Percentiles rank a stretch among this genome's conserved stretches.
phyloP scores from a whole-genome alignment of 2,113 vertebrate genomes.

The Bettongia penicillata region DNA sequence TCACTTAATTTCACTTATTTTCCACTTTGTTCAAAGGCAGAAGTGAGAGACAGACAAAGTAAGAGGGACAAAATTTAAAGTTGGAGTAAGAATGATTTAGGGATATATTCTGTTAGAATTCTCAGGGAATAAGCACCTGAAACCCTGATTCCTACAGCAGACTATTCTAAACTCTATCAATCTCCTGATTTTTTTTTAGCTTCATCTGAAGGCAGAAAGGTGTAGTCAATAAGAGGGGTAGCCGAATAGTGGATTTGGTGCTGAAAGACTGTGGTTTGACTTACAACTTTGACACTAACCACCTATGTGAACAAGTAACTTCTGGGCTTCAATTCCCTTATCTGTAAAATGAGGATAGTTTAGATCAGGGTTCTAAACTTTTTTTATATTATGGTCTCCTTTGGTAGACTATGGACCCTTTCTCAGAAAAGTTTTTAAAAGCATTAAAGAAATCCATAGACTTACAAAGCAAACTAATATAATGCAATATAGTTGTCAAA shows the following conservation, averaged over 20 bases:
- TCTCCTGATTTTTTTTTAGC: not conserved
- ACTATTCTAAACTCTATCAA: not conserved
- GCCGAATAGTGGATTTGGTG: not conserved
- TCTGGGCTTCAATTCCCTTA: constrained; percentile 31
- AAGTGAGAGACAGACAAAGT: not conserved
- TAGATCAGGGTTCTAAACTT: no score
- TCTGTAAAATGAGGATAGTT: not conserved
- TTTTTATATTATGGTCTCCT: no score
- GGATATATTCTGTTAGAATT: not conserved
- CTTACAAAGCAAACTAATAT: no score
- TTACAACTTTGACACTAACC: constrained; percentile 13
- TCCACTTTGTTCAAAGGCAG: not conserved
- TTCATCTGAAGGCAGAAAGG: not conserved
- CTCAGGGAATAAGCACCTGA: not conserved
- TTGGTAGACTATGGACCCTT: no score
- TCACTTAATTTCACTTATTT: not conserved
- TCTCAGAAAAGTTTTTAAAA: no score
- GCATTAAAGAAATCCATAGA: no score
- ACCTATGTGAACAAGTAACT: not conserved
- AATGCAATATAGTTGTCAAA: no score
- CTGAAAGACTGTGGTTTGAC: not conserved
- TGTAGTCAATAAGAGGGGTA: not conserved
- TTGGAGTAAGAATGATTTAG: not conserved
- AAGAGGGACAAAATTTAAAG: not conserved
- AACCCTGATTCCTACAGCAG: not conserved